Percentiles rank a stretch among this genome's conserved stretches.
These are phyloP conservation scores for Ellobius talpinus DNA, from an alignment of 2,113 vertebrate species.

Conservation along the genomic window DNA sequence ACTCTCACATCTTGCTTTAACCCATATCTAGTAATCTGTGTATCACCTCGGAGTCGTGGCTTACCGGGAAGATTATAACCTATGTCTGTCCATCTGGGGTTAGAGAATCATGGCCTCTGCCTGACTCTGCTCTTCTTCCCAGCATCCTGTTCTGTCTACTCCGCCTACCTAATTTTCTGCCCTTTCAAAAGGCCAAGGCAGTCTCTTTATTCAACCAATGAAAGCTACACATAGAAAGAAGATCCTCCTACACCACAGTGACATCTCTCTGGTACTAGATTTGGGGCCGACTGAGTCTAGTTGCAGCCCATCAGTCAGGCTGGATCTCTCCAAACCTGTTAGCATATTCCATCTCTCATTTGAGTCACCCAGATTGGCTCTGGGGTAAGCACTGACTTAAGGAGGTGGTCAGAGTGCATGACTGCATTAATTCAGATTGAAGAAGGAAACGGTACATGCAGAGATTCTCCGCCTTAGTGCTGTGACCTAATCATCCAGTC, in stretches of 20 bases:
- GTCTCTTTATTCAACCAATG: no score
- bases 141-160: no score
- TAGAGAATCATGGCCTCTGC: no score
- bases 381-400: not conserved
- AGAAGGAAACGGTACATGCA: not conserved
- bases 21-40: no score
- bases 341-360: not conserved
- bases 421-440: not conserved
- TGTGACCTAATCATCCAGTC: not conserved
- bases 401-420: not conserved
- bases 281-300: not conserved
- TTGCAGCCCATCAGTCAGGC: not conserved
- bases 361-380: not conserved
- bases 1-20: no score
- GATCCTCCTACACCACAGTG: not conserved
- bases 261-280: not conserved
- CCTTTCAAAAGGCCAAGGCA: no score
- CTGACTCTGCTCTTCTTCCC: no score
- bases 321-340: not conserved
- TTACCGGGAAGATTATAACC: no score
- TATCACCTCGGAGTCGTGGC: no score
- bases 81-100: no score
- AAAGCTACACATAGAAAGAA: no score
- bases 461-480: not conserved
- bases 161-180: no score